phyloP scores from a whole-genome alignment of 1,140 invertebrate genomes.

The Drosophila subobscura region DNA sequence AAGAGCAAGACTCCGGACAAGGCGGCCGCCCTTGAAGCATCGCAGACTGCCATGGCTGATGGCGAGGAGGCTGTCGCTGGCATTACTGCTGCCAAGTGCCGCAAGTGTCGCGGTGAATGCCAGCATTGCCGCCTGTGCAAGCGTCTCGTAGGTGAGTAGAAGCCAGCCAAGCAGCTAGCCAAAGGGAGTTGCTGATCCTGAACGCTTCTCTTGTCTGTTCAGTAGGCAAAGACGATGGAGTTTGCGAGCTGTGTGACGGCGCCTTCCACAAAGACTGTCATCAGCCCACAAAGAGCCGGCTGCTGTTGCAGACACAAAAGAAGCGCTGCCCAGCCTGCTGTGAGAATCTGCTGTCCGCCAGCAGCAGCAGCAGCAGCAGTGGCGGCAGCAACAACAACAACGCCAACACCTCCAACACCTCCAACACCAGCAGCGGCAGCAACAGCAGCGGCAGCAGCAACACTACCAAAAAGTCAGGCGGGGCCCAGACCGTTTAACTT shows the following conservation, averaged over 20 bases:
- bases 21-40: neutral
- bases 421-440: too few species aligned
- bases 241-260: slow-evolving; percentile 40
- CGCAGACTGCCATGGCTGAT: too few species aligned
- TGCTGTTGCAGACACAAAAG: slow-evolving; percentile 15
- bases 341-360: too few species aligned
- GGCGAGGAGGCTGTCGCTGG: too few species aligned
- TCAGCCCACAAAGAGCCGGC: slow-evolving; percentile 29
- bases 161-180: neutral
- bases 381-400: too few species aligned
- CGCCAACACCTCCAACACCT: too few species aligned
- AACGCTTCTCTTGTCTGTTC: neutral
- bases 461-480: too few species aligned
- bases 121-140: slow-evolving; percentile 50
- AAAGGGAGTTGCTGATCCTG: neutral
- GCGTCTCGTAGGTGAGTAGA: slow-evolving; percentile 42
- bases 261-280: slow-evolving; percentile 50
- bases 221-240: slow-evolving; percentile 26
- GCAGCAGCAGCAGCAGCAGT: too few species aligned
- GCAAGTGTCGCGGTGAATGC: slow-evolving; percentile 25
- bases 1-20: slow-evolving; percentile 64
- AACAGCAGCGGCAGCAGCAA: too few species aligned
- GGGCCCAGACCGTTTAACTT: too few species aligned
- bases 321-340: slow-evolving; percentile 45
- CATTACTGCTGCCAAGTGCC: slow-evolving; percentile 5